Evolutionary conservation across 2,797 vertebrate species (phyloP).

Genomic region (Zalophus californianus): DNA sequence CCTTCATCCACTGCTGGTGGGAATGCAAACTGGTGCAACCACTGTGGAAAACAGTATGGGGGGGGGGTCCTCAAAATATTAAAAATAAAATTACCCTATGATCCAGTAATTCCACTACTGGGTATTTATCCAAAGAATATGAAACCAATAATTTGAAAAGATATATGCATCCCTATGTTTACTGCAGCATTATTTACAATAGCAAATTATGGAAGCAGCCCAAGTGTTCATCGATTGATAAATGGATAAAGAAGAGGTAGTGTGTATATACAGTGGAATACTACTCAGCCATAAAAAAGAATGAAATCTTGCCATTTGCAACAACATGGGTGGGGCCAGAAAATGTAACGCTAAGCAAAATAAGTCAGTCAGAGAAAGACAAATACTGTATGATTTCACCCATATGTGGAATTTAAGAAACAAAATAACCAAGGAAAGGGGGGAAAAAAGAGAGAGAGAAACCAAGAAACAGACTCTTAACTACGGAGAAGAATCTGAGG

Average conservation of each 20-base stretch:
- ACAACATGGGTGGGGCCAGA: background rate
- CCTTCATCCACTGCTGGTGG: too few species aligned
- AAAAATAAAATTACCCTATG: background rate
- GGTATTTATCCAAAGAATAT: background rate
- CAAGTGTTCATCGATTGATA: background rate
- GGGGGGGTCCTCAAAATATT: background rate
- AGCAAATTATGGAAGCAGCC: background rate
- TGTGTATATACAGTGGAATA: background rate
- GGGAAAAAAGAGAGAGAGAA: background rate
- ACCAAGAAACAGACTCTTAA: background rate
- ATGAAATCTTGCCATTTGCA: background rate
- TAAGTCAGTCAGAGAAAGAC: background rate
- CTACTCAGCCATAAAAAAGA: background rate
- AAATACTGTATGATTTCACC: background rate
- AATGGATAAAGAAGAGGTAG: background rate
- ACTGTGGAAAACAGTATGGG: background rate
- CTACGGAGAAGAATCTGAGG: background rate
- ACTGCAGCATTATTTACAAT: background rate
- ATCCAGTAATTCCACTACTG: background rate
- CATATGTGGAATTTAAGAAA: background rate
- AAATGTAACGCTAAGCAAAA: background rate
- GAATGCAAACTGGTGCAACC: background rate
- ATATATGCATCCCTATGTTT: background rate
- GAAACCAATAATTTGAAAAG: background rate
- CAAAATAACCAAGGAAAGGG: background rate